Evolutionary conservation across 2,113 vertebrate species (phyloP).

Genomic region (Zapus hudsonius): DNA sequence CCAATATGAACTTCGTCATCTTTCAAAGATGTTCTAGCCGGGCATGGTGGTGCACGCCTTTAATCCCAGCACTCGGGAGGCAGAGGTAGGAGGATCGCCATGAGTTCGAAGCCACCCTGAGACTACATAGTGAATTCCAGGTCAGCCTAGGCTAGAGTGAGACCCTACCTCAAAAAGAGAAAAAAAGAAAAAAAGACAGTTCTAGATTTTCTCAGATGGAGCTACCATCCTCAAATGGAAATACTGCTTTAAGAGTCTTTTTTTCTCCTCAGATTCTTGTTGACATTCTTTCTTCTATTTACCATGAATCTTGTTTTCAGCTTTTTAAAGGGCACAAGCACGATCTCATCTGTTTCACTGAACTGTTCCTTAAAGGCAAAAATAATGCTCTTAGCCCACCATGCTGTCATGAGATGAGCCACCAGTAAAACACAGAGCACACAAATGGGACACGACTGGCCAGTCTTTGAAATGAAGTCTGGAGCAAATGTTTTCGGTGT

Average conservation of each 20-base stretch:
- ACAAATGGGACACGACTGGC: neutral
- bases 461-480: slow-evolving; percentile 10
- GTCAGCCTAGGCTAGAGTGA: too few species aligned
- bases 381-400: neutral
- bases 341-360: neutral
- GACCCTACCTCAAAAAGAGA: too few species aligned
- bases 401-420: neutral
- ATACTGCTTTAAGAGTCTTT: neutral
- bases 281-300: slow-evolving; percentile 39
- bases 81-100: too few species aligned
- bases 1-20: neutral
- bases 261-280: neutral
- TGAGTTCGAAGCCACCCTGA: too few species aligned
- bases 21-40: too few species aligned
- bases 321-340: slow-evolving; percentile 13
- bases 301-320: neutral
- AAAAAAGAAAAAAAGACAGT: too few species aligned
- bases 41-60: too few species aligned
- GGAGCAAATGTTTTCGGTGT: slow-evolving; percentile 3
- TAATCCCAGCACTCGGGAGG: too few species aligned
- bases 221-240: slow-evolving; percentile 27
- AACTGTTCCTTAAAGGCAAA: slow-evolving; percentile 38
- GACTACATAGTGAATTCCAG: too few species aligned
- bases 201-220: neutral
- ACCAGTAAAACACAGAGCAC: neutral